Percentiles rank a stretch among this genome's conserved stretches.
phyloP scores from a whole-genome alignment of 1,140 invertebrate genomes.

The Rhagoletis pomonella region DNA sequence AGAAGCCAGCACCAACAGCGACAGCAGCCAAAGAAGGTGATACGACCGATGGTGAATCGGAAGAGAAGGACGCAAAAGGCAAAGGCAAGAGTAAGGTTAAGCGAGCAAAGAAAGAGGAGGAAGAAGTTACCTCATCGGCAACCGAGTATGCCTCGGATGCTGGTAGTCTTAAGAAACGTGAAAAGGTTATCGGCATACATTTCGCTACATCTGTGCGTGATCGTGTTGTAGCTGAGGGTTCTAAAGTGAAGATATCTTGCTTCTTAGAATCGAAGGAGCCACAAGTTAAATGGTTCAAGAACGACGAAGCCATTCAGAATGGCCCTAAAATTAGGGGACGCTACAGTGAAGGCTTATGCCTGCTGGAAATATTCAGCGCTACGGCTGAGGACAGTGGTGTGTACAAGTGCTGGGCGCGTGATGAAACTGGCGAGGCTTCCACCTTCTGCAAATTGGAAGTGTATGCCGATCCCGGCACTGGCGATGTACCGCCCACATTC shows the following conservation, averaged over 20 bases:
- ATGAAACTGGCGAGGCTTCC: slow-evolving; percentile 72
- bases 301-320: slow-evolving; percentile 75
- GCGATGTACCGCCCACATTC: slow-evolving; percentile 71
- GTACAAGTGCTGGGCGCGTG: slow-evolving; percentile 81
- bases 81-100: slow-evolving; percentile 59
- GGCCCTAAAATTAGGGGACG: slow-evolving; percentile 76
- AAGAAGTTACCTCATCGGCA: slow-evolving; percentile 62
- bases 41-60: slow-evolving; percentile 54
- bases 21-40: slow-evolving; percentile 49
- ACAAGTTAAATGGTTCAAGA: slow-evolving; percentile 85
- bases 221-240: slow-evolving; percentile 83
- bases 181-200: slow-evolving; percentile 71
- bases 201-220: slow-evolving; percentile 79
- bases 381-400: slow-evolving; percentile 77
- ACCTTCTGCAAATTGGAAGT: slow-evolving; percentile 70
- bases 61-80: slow-evolving; percentile 63
- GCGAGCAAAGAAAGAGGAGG: slow-evolving; percentile 63
- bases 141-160: slow-evolving; percentile 68
- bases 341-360: slow-evolving; percentile 79
- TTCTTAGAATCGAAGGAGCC: slow-evolving; percentile 87
- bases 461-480: slow-evolving; percentile 67
- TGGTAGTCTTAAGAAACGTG: slow-evolving; percentile 69
- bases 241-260: slow-evolving; percentile 88
- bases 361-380: slow-evolving; percentile 78
- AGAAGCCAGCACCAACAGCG: slow-evolving; percentile 8